A percentile compares a stretch with the other conserved stretches of the same genome.
Evolutionary conservation across 2,797 vertebrate genomes (phyloP).

Genomic region (Garrulus glandarius): DNA sequence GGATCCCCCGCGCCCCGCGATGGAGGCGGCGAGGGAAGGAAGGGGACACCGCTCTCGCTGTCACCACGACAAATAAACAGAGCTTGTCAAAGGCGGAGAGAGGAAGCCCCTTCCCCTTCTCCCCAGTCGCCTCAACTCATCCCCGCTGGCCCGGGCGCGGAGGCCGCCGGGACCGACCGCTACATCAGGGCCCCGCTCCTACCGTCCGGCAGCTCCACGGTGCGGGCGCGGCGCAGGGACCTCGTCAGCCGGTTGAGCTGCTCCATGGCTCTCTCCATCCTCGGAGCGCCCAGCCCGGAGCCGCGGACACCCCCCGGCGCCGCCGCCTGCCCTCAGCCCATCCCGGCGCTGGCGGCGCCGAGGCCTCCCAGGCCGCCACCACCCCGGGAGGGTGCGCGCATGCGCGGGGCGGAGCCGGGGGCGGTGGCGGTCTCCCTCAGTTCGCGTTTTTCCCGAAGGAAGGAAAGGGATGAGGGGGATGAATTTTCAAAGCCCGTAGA

Average conservation of each 20-base stretch:
- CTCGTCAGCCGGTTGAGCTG: conserved; percentile 93
- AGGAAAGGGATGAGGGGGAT: accelerated
- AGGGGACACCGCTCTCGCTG: not conserved
- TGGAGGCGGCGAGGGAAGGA: not conserved
- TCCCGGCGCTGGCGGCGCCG: accelerated
- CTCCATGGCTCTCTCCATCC: conserved; percentile 99
- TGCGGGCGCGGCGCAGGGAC: conserved; percentile 93
- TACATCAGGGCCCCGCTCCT: not conserved
- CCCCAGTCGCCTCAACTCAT: not conserved
- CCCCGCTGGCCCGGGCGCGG: not conserved
- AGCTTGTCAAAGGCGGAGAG: too few relatives aligned
- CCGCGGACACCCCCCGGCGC: not conserved
- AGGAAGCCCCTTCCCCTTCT: not conserved
- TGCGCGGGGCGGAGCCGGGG: not conserved
- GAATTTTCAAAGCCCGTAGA: accelerated
- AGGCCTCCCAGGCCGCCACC: not conserved
- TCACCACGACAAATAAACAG: not conserved
- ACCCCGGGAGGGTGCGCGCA: not conserved
- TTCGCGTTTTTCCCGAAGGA: accelerated
- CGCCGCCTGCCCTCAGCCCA: not conserved
- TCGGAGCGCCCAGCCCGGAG: conserved; percentile 64
- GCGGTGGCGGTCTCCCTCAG: not conserved
- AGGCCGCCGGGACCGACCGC: not conserved
- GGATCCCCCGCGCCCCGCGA: not conserved
- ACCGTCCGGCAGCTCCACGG: conserved; percentile 96